Evolutionary conservation across 2,113 vertebrate genomes (phyloP), one percentile per base, ranked within the genome.

Genomic region (Clupea harengus): DNA sequence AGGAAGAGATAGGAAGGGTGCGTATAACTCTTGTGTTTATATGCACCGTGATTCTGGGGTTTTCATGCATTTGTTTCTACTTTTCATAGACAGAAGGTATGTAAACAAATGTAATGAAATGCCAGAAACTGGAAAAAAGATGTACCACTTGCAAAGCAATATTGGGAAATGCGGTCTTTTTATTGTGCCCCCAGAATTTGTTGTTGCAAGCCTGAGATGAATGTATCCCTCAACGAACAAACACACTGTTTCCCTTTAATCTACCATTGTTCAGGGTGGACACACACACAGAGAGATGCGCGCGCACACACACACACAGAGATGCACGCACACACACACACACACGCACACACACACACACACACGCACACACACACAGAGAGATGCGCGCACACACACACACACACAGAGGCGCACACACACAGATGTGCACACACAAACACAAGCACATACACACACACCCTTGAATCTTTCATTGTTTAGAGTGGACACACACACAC

Each of bases 241-340:
- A n/a, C 22, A 67, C n/a, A 25, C n/a, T 67, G 60, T 67, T 67
- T 67, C 60, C 60, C 60, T 67, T 67, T 22, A 67, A 67, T 67
- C 60, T 67, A 5, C 22, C 25, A 67, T 67, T 67, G 25, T 67
- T 67, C 60, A 0, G 60, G n/a, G 22, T 28, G 60, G 60, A 39
- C 39, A 39, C 39, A 39, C 39, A 39, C 39, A 39, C 39, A 39
- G 39, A 39, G 39, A 39, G 39, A 39, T 39, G 39, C 39, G 39
- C 39, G 39, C 39, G 39, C 39, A 2, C 39, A 17, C n/a, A 25
- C 8, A 67, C 5, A 67, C 60, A 64, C 57, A n/a, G 20, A 64
- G 13, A 57, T 4, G 15, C 22, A 3, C 57, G 9, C n/a, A 64
- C 57, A 67, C 60, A 25, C 60, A 67, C 6, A 49, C 47, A 49